These are phyloP conservation scores for Malachius bipustulatus DNA, from an alignment of 2,888 invertebrate genomes.

Conservation along the genomic window DNA sequence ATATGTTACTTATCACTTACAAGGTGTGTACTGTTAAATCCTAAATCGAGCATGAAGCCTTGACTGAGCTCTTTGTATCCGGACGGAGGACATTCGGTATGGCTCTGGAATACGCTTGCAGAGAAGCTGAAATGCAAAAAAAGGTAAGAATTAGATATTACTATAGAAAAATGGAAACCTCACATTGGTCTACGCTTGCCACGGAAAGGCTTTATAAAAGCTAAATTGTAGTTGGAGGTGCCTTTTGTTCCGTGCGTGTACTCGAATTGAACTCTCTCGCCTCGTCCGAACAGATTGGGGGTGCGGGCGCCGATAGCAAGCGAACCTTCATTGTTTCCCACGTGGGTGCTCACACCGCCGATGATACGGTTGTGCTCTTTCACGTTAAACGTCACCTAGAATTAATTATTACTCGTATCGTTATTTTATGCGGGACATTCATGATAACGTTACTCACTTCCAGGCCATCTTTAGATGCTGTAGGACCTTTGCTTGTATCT, in stretches of 20 bases:
- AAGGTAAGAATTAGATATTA: not conserved
- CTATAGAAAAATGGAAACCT: conserved; percentile 29
- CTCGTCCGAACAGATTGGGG: conserved; percentile 80
- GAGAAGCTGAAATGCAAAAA: conserved; percentile 45
- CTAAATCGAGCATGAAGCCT: conserved; percentile 67
- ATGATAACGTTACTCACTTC: conserved; percentile 48
- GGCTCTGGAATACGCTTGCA: conserved; percentile 61
- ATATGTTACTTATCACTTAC: conserved; percentile 33
- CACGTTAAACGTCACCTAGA: conserved; percentile 75
- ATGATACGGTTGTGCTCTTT: conserved; percentile 69
- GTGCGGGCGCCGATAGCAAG: conserved; percentile 60
- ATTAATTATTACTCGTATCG: conserved; percentile 10
- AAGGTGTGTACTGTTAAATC: conserved; percentile 50
- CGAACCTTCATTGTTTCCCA: conserved; percentile 87
- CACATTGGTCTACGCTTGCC: conserved; percentile 53
- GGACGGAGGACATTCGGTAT: conserved; percentile 67
- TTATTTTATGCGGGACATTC: conserved; percentile 16
- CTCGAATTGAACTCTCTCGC: conserved; percentile 70
- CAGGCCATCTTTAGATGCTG: conserved; percentile 65
- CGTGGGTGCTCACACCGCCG: conserved; percentile 75
- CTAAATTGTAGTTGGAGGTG: conserved; percentile 67
- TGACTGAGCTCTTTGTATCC: conserved; percentile 70
- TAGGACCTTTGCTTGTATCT: conserved; percentile 72
- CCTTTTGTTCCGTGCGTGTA: conserved; percentile 77
- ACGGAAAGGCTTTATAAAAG: conserved; percentile 74